phyloP scores from a whole-genome alignment of 2,888 invertebrate species.

The Ryuthela nishihirai region DNA sequence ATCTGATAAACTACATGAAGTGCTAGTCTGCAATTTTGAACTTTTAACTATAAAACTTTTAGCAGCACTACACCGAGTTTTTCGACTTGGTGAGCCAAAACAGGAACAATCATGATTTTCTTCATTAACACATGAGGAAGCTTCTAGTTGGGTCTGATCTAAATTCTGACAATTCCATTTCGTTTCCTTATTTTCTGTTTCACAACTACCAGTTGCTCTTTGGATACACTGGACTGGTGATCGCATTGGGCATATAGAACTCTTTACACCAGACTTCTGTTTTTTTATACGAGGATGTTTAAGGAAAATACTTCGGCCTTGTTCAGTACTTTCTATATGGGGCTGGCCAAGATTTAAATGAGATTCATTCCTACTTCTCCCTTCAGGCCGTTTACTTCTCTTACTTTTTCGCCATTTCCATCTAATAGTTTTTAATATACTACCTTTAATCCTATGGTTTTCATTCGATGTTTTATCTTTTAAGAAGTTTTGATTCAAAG shows the following conservation, averaged over 20 bases:
- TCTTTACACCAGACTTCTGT: conserved; percentile 13
- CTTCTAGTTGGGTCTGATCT: neutral
- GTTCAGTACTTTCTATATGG: conserved; percentile 25
- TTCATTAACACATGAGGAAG: conserved; percentile 2
- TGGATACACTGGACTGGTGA: conserved; percentile 12
- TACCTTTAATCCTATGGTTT: conserved; percentile 13
- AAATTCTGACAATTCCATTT: neutral
- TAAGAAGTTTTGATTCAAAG: neutral
- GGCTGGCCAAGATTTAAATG: conserved; percentile 18
- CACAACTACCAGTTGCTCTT: neutral
- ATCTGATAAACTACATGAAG: conserved; percentile 19
- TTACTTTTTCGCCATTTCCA: conserved; percentile 27
- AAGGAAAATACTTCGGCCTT: too few relatives aligned
- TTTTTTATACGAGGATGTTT: conserved; percentile 5
- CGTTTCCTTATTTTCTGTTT: neutral
- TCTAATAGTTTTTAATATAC: conserved; percentile 22
- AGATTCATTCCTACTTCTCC: conserved; percentile 13
- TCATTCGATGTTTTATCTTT: conserved; percentile 1
- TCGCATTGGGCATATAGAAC: conserved; percentile 19
- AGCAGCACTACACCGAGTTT: neutral
- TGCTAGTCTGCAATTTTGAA: conserved; percentile 12
- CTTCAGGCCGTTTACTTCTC: conserved; percentile 16
- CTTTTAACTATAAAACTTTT: neutral
- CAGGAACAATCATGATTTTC: neutral
- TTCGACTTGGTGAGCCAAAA: conserved; percentile 6